phyloP scores from a whole-genome alignment of 92 coral and sea anemone species.

The Epizoanthus illoricatus region DNA sequence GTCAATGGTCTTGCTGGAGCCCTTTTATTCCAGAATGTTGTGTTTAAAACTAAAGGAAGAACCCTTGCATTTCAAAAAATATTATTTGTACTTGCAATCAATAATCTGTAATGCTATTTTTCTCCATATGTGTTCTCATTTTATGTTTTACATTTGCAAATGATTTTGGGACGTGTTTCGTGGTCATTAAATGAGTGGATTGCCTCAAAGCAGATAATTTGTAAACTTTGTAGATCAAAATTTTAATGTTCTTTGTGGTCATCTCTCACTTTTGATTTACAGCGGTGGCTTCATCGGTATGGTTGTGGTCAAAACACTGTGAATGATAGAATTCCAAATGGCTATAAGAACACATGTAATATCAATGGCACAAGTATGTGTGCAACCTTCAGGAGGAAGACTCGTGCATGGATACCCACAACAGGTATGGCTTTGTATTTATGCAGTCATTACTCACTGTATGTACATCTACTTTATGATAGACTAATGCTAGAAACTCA shows the following conservation, averaged over 20 bases:
- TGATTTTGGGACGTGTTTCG: no score
- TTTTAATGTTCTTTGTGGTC: background rate
- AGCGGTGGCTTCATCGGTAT: constrained; percentile 86
- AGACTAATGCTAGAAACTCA: no score
- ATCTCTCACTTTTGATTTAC: constrained; percentile 9
- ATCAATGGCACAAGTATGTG: constrained; percentile 45
- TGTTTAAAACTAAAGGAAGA: no score
- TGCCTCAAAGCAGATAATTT: no score
- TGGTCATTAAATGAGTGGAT: no score
- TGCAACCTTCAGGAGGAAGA: constrained; percentile 21
- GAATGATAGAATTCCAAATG: constrained; percentile 67
- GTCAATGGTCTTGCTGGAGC: no score
- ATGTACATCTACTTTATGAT: background rate
- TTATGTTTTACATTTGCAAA: background rate
- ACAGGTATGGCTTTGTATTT: background rate
- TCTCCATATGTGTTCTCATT: background rate
- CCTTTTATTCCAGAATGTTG: no score
- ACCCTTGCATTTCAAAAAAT: no score
- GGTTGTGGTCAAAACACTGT: constrained; percentile 59
- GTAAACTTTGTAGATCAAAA: no score
- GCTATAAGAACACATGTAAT: constrained; percentile 45
- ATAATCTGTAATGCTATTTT: background rate
- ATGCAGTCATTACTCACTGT: background rate
- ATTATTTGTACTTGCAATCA: background rate
- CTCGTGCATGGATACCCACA: background rate